Percentiles rank a stretch among this genome's conserved stretches.
These are phyloP conservation scores for Anticlea derivata DNA, from an alignment of 2,888 invertebrate species.

Conservation along the genomic window DNA sequence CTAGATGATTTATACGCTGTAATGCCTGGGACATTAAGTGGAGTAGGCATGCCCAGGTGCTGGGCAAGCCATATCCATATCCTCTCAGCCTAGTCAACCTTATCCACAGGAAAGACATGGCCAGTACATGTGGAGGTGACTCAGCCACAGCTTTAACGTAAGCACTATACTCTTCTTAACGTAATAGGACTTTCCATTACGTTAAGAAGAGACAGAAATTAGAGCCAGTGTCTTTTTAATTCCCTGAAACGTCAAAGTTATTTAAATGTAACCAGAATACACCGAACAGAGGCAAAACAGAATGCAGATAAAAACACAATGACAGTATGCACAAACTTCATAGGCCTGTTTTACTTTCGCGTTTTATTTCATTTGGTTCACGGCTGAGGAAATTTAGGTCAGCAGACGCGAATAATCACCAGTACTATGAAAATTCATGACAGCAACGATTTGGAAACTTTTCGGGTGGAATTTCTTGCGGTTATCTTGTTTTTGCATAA, in stretches of 20 bases:
- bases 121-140: too few relatives aligned
- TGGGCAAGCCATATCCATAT: too few relatives aligned
- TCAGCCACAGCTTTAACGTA: too few relatives aligned
- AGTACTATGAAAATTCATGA: slow-evolving; percentile 38
- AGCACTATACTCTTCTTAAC: too few relatives aligned
- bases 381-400: slow-evolving; percentile 52
- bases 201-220: too few relatives aligned
- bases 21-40: too few relatives aligned
- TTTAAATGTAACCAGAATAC: neutral
- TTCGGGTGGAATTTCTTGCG: slow-evolving; percentile 21
- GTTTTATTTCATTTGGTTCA: slow-evolving; percentile 43
- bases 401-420: slow-evolving; percentile 48
- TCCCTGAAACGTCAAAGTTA: neutral
- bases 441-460: slow-evolving; percentile 34
- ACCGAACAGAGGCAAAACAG: slow-evolving; percentile 7
- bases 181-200: too few relatives aligned
- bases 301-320: slow-evolving; percentile 25
- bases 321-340: slow-evolving; percentile 38
- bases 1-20: too few relatives aligned
- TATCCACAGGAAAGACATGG: too few relatives aligned
- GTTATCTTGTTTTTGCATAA: slow-evolving; percentile 26
- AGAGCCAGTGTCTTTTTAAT: neutral
- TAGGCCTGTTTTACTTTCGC: slow-evolving; percentile 44
- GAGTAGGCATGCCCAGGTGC: too few relatives aligned
- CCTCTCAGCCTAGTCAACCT: too few relatives aligned